Evolutionary conservation across 1,140 invertebrate species (phyloP).

Genomic region (Drosophila sechellia): DNA sequence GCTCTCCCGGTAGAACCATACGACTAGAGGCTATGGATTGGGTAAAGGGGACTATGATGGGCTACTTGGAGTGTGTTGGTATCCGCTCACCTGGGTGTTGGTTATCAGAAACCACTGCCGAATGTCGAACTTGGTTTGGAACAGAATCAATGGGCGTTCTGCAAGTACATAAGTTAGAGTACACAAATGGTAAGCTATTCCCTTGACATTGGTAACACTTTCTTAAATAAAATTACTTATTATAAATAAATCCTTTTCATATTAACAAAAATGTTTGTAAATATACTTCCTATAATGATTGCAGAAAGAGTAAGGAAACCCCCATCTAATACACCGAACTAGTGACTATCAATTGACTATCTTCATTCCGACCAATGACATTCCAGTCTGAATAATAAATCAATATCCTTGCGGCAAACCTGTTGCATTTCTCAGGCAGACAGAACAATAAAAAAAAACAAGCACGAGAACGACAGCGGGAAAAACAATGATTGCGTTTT

Average conservation of each 20-base stretch:
- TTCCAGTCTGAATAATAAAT: slow-evolving; percentile 27
- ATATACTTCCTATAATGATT: too few relatives aligned
- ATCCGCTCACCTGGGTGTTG: slow-evolving; percentile 86
- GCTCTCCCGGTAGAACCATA: slow-evolving; percentile 91
- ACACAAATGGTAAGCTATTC: not conserved
- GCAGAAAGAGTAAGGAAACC: too few relatives aligned
- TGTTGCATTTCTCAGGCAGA: slow-evolving; percentile 43
- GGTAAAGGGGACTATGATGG: not conserved
- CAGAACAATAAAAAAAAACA: slow-evolving; percentile 19
- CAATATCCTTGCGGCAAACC: slow-evolving; percentile 33
- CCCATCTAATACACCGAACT: too few relatives aligned
- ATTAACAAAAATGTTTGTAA: too few relatives aligned
- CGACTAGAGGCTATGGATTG: slow-evolving; percentile 93
- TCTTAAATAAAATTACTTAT: too few relatives aligned
- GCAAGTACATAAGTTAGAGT: slow-evolving; percentile 39
- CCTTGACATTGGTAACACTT: too few relatives aligned
- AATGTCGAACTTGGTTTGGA: slow-evolving; percentile 97
- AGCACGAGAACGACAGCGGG: slow-evolving; percentile 35
- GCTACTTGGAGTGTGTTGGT: rapidly evolving
- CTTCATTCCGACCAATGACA: not conserved
- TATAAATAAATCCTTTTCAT: too few relatives aligned
- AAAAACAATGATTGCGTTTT: slow-evolving; percentile 54
- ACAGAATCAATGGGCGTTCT: slow-evolving; percentile 94
- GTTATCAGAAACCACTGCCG: slow-evolving; percentile 93
- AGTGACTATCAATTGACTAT: not conserved